phyloP scores from a whole-genome alignment of 2,113 vertebrate species.

The Antechinus stuartii region DNA sequence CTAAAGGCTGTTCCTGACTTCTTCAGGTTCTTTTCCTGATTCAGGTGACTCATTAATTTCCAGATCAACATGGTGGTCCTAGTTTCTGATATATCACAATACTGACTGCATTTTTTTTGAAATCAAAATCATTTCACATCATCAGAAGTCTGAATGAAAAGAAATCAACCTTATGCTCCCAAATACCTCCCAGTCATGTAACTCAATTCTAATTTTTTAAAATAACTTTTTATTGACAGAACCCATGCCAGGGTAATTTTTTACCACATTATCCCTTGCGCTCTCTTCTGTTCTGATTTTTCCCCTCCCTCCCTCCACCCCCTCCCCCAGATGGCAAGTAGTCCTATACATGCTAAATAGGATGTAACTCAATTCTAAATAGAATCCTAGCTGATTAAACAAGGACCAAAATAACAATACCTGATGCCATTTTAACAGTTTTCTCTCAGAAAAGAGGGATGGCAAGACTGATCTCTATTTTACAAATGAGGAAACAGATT shows the following conservation, averaged over 20 bases:
- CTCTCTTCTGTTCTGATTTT: too few species aligned
- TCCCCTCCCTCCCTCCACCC: too few species aligned
- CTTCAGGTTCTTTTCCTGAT: slow-evolving; percentile 25
- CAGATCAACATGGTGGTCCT: slow-evolving; percentile 61
- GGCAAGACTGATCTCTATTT: background rate
- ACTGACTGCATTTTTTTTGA: slow-evolving; percentile 25
- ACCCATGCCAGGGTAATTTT: too few species aligned
- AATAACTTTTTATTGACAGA: too few species aligned
- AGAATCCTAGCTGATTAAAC: slow-evolving; percentile 51
- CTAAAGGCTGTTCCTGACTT: background rate
- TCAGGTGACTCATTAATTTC: slow-evolving; percentile 71
- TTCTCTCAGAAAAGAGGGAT: background rate
- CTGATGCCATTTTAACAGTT: background rate
- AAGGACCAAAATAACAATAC: slow-evolving; percentile 16
- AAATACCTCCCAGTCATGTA: slow-evolving; percentile 33
- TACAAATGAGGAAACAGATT: background rate
- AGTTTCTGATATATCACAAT: slow-evolving; percentile 58
- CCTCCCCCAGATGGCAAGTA: too few species aligned
- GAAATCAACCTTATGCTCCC: slow-evolving; percentile 55
- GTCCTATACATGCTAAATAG: too few species aligned
- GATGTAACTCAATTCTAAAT: slow-evolving; percentile 37
- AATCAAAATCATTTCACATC: slow-evolving; percentile 64
- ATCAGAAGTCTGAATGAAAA: slow-evolving; percentile 45
- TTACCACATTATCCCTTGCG: too few species aligned
- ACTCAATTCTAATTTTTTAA: slow-evolving; percentile 8